Percentiles rank a stretch among this genome's conserved stretches.
Conservation (phyloP, 2,113 vertebrate species). For the Coregonus clupeaformis region DNA sequence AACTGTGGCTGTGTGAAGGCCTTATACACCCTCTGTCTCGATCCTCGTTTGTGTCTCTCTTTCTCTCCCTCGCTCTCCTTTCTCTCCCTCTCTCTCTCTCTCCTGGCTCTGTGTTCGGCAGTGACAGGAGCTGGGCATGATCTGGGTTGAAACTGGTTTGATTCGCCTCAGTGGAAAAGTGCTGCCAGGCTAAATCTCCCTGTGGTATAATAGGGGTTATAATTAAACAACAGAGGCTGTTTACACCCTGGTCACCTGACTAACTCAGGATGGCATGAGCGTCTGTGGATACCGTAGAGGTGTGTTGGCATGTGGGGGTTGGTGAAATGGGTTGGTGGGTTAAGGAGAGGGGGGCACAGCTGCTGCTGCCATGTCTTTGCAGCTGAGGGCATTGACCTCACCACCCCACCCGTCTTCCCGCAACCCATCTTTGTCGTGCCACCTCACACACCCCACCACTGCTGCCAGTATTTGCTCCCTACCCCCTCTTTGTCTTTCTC, state of each 20-base stretch:
- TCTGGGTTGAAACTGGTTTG: too few species aligned
- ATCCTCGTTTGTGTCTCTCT: neutral
- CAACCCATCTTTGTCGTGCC: neutral
- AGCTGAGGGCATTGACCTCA: neutral
- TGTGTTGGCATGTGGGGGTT: neutral
- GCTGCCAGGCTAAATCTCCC: neutral
- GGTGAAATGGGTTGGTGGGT: neutral
- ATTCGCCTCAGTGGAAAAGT: neutral
- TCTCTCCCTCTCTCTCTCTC: neutral
- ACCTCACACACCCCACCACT: neutral
- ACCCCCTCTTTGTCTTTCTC: neutral
- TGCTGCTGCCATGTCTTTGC: conserved; percentile 9
- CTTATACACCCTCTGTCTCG: neutral
- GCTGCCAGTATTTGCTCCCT: neutral
- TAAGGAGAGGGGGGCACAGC: neutral
- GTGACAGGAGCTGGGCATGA: neutral
- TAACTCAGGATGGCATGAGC: neutral
- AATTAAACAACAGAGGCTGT: neutral
- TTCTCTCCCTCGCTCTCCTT: neutral
- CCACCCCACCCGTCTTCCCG: neutral
- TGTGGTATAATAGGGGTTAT: neutral
- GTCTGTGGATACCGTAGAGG: neutral
- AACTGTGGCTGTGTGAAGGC: neutral
- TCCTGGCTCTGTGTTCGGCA: neutral
- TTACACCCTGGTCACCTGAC: conserved; percentile 6